Percentiles rank a stretch among this genome's conserved stretches.
These are phyloP conservation scores for Hoplodrina ambigua DNA, from an alignment of 2,888 invertebrate genomes.

Conservation along the genomic window DNA sequence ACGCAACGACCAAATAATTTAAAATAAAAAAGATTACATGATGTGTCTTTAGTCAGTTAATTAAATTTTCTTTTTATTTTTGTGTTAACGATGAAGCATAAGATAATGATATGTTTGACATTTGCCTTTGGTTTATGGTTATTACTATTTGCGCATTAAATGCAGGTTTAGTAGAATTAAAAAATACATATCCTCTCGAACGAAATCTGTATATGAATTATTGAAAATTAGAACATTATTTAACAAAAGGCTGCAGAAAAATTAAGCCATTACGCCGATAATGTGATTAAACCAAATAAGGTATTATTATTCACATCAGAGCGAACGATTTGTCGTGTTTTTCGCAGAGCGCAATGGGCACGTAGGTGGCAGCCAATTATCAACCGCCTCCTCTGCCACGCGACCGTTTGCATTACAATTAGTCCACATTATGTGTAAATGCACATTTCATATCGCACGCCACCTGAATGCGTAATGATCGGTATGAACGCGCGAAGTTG, in stretches of 20 bases:
- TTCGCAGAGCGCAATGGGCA: conserved; percentile 49
- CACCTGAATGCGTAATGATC: conserved; percentile 66
- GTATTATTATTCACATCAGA: conserved; percentile 57
- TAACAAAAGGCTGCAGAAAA: conserved; percentile 25
- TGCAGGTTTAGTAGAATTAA: no score
- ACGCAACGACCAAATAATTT: no score
- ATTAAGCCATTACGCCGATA: conserved; percentile 45
- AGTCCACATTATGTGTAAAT: conserved; percentile 75
- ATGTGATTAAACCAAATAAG: conserved; percentile 47
- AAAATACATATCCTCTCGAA: no score
- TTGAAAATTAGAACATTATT: conserved; percentile 1
- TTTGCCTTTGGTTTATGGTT: no score
- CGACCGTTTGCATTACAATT: conserved; percentile 74
- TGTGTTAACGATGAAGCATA: no score
- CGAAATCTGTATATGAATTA: no score
- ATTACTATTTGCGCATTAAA: no score
- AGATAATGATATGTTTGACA: no score
- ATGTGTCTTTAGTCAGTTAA: no score
- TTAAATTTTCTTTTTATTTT: no score
- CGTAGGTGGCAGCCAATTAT: conserved; percentile 64
- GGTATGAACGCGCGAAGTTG: conserved; percentile 22
- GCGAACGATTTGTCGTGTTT: conserved; percentile 54
- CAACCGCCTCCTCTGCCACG: conserved; percentile 52
- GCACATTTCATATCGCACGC: conserved; percentile 70
- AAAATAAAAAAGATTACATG: no score